Percentiles rank a stretch among this genome's conserved stretches.
Conservation (phyloP, 2,113 vertebrate genomes). For the Atrichornis clamosus region DNA sequence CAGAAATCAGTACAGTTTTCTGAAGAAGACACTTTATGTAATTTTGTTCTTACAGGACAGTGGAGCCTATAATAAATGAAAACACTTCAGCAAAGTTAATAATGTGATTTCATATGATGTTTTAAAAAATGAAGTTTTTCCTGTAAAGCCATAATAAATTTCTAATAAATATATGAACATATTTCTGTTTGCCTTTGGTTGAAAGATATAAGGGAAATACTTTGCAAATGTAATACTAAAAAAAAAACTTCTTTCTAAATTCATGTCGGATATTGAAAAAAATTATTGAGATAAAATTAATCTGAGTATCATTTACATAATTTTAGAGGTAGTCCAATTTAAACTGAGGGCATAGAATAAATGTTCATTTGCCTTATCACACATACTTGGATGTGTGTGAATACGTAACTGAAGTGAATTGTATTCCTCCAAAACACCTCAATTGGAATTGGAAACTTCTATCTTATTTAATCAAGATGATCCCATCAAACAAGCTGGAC, state of each 20-base stretch:
- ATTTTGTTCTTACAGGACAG: neutral
- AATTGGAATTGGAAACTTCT: neutral
- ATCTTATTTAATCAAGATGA: neutral
- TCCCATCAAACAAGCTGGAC: neutral
- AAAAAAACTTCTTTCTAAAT: neutral
- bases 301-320: neutral
- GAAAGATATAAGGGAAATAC: neutral
- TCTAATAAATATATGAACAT: neutral
- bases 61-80: neutral
- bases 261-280: neutral
- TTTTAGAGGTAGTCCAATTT: neutral
- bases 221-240: neutral
- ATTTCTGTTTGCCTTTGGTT: neutral
- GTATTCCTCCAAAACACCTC: neutral
- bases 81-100: neutral
- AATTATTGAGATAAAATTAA: neutral
- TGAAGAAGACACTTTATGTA: neutral
- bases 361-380: neutral
- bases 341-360: neutral
- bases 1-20: neutral
- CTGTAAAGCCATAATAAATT: neutral
- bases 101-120: neutral
- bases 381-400: neutral
- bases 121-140: neutral
- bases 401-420: neutral